Base-by-base conservation (phyloP, 1,140 invertebrate genomes). In the Bilobella aurantiaca region DNA sequence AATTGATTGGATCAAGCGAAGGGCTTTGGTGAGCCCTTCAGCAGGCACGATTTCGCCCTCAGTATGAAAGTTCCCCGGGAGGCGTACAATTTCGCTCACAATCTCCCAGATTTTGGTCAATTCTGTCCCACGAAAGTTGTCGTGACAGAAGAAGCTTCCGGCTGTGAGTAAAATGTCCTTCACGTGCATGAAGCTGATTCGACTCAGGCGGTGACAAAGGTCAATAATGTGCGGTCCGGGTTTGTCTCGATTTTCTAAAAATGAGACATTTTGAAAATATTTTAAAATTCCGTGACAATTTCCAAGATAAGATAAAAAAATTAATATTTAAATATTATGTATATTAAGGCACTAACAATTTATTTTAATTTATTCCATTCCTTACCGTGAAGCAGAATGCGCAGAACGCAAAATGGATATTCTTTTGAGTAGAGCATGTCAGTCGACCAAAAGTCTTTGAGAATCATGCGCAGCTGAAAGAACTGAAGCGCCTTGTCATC, bases 81-180 rank as follows among this genome's bases (percentile, higher is more conserved):
- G 66, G 14, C 34, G 28, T 0, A 69, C 63, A 5, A 69, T 56
- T 1, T 58, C 12, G 1, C n/a, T 29, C 0, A 69, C 25, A 16
- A 69, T 25, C 0, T 66, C 58, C 70, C 70, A 72, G 14, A 65
- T 14, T 58, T 66, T 60, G 30, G 31, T 3, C 21, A 25, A 14
- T 1, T 14, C 2, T 8, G 21, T 16, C 12, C 29, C 29, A 16
- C 49, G 12, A 16, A n/a, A 1, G 14, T 37, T 0, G 46, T 3
- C 16, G 32, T 27, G 25, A 63, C 57, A 16, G 46, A 46, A 60
- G 46, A 29, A 57, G n/a, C 8, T 42, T 30, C 28, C 66, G 0
- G 61, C 61, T 2, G 62, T 46, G 0, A 65, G 34, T 0, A 71
- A 27, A 2, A 71, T 64, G 21, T 71, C 67, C 0, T 60, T 49